Evolutionary conservation across 2,888 invertebrate species (phyloP), one percentile per base, ranked within the genome.

Genomic region (Pomacea canaliculata): DNA sequence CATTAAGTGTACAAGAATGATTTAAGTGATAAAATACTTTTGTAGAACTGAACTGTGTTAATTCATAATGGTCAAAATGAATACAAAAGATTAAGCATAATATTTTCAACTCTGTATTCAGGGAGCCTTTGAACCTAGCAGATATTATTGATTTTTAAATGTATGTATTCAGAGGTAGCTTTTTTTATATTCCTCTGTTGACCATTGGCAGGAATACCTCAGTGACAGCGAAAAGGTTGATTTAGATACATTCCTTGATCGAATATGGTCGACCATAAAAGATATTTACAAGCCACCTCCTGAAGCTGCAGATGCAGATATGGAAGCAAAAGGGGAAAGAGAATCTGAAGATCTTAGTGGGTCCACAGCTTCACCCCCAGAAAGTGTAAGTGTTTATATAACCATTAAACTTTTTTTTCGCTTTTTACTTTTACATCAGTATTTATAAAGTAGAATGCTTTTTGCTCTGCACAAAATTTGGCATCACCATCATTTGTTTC

Each of bases 231-330:
- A 88, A 9, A 76, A 80, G 7, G 86, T 86, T 7, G 86, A 87
- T 72, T 75, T 83, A 59, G 85, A 83, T 7, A 81, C 81, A 19
- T 91, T 91, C 81, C 73, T 78, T 7, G 83, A 83, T 51, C 89
- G 87, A 76, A 85, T 91, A 48, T 91, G 90, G 90, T 85, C 88
- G 5, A 88, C 88, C 77, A 89, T 91, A 59, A 90, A 90, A 78
- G 85, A 89, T 63, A 86, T 90, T 48, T 91, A 88, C 81, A 88
- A 86, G 76, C 73, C 83, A 18, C 74, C 78, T 46, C 76, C 76
- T 60, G 79, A 76, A 46, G 60, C 71, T 16, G 76, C 71, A 77
- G 85, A 82, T 49, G 84, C 83, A 62, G 81, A 77, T 16, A 56
- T 51, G 18, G 71, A 70, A 27, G 27, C 56, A 13, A 27, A 23